Evolutionary conservation across 2,113 vertebrate genomes (phyloP), one percentile per base, ranked within the genome.

Genomic region (Dicerorhinus sumatrensis): DNA sequence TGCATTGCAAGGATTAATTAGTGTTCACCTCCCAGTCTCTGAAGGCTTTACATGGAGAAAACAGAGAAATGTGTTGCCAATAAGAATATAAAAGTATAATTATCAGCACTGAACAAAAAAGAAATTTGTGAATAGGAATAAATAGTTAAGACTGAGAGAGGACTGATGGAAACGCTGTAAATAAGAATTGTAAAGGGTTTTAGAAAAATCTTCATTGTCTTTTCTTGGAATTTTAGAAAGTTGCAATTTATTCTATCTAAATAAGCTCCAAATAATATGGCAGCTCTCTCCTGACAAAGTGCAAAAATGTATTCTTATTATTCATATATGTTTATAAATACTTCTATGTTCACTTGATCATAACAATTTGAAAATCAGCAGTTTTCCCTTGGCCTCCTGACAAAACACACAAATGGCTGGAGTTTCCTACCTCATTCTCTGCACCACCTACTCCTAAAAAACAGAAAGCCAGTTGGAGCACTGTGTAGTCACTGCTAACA

Each of bases 61-160:
- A 48, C 62, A 80, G 42, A 92, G 84, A 73, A 76, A 62, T 29
- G 58, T 70, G 46, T 69, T 89, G 88, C 91, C 69, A 63, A 21
- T 31, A 51, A 88, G 58, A 91, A 73, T 42, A 63, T 42, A 70
- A 54, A 93, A 73, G 79, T 33, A 6, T 79, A 70, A 85, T 94
- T 56, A 96, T 83, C 90, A 94, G 69, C 42, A 86, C 18, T 60
- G 69, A 97, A 83, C 56, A 83, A 63, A 94, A 80, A 46, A n/a
- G 60, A 29, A 88, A 16, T n/a, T 25, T 5, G 18, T 54, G 42
- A 93, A 21, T 1, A 54, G 72, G 84, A 67, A 87, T 9, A 80
- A 72, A 86, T 2, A 65, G 48, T 33, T 46, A 42, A 33, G 51
- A 69, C 6, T 58, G 69, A 39, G 18, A 58, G 33, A 39, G 42